Evolutionary conservation across 2,888 invertebrate species (phyloP).

Genomic region (Ditula angustiorana): DNA sequence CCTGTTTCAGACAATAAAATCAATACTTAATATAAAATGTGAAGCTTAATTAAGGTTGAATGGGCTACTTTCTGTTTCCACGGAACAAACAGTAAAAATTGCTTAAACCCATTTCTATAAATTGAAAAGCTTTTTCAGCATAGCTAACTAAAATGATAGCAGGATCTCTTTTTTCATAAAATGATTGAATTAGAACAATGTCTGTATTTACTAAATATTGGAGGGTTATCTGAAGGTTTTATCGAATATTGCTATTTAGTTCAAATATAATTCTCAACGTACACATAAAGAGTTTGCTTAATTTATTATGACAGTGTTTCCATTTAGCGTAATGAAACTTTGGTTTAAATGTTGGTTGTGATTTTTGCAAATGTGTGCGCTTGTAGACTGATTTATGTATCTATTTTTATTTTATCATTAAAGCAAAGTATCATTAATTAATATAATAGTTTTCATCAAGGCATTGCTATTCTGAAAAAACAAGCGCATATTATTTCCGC

Average conservation of each 20-base stretch:
- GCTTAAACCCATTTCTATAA: constrained; percentile 3
- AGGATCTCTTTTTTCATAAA: constrained; percentile 4
- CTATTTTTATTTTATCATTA: no score
- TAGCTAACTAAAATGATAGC: neutral
- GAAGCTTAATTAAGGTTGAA: neutral
- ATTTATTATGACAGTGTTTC: neutral
- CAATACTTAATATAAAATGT: neutral
- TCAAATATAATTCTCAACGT: neutral
- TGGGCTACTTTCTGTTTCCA: neutral
- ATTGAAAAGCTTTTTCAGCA: constrained; percentile 5
- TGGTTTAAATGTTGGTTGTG: neutral
- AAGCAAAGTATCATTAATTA: no score
- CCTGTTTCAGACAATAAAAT: no score
- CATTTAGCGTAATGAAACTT: neutral
- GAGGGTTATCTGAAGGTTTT: constrained; percentile 10
- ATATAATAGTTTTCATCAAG: no score
- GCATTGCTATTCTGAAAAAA: no score
- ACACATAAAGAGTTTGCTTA: neutral
- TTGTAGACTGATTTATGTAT: no score
- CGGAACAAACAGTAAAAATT: constrained; percentile 5
- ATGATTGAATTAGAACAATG: constrained; percentile 26
- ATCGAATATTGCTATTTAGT: constrained; percentile 13
- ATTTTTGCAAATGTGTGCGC: no score
- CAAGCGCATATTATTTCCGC: no score
- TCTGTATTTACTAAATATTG: constrained; percentile 11